A percentile compares a stretch with the other conserved stretches of the same genome.
Evolutionary conservation across 2,113 vertebrate species (phyloP).

Genomic region (Amphilophus citrinellus): DNA sequence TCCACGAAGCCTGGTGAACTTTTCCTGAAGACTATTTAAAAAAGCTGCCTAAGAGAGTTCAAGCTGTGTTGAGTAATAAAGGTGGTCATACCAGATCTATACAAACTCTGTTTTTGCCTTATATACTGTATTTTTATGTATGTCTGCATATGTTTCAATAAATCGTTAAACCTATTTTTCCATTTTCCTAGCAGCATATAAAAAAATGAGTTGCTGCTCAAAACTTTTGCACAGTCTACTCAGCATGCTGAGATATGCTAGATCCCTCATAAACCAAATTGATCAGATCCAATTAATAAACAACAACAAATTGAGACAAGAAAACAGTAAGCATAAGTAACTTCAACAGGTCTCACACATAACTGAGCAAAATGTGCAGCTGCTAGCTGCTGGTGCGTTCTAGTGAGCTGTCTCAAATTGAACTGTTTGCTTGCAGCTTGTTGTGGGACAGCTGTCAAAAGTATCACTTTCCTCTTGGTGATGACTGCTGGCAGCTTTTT

Average conservation of each 20-base stretch:
- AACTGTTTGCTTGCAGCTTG: conserved; percentile 11
- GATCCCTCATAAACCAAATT: background rate
- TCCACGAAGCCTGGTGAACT: background rate
- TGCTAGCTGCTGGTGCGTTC: background rate
- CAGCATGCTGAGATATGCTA: background rate
- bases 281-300: background rate
- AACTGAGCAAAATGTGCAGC: background rate
- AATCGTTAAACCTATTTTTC: background rate
- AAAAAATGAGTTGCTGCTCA: background rate
- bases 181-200: background rate
- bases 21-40: background rate
- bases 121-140: background rate
- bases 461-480: conserved; percentile 2
- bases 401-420: background rate
- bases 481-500: background rate
- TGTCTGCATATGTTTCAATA: background rate
- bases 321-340: accelerated
- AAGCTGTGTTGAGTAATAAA: background rate
- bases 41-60: accelerated
- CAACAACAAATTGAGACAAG: background rate
- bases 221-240: background rate
- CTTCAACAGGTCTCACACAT: background rate
- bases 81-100: background rate
- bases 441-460: conserved; percentile 15
- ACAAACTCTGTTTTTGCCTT: background rate